Evolutionary conservation across 2,797 vertebrate genomes (phyloP).

Genomic region (Vireo griseus): DNA sequence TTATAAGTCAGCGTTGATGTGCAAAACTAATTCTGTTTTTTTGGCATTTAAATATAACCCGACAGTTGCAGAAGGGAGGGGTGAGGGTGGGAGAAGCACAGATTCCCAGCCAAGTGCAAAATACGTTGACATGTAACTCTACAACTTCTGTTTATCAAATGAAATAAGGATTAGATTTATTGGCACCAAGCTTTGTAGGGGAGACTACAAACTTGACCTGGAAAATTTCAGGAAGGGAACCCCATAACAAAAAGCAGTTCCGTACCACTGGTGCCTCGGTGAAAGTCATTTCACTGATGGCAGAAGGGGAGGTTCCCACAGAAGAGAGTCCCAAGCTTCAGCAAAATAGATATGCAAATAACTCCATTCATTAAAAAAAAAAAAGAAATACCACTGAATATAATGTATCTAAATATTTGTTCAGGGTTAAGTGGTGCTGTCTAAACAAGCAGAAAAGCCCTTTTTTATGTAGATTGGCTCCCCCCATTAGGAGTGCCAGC

Average conservation of each 20-base stretch:
- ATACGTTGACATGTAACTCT: rapidly evolving
- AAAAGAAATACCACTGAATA: neutral
- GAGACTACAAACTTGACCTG: neutral
- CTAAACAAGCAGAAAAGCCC: constrained; percentile 6
- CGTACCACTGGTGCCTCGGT: neutral
- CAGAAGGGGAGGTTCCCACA: neutral
- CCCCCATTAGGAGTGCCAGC: neutral
- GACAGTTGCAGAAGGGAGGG: constrained; percentile 1
- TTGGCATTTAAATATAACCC: constrained; percentile 20
- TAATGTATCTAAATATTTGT: constrained; percentile 31
- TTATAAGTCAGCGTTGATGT: constrained; percentile 25
- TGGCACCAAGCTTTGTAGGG: neutral
- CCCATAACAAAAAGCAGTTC: neutral
- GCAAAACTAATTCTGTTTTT: neutral
- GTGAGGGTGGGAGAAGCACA: neutral
- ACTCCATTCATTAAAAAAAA: neutral
- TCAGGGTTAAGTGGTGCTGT: constrained; percentile 18
- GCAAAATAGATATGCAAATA: constrained; percentile 9
- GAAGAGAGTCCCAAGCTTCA: neutral
- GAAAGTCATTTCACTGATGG: neutral
- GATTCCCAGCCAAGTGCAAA: neutral
- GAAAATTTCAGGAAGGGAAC: neutral
- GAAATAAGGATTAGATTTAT: neutral
- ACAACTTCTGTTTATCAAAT: neutral
- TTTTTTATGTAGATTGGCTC: neutral